These are phyloP conservation scores for Lycophotia porphyrea DNA, from an alignment of 2,888 invertebrate species.

Conservation along the genomic window DNA sequence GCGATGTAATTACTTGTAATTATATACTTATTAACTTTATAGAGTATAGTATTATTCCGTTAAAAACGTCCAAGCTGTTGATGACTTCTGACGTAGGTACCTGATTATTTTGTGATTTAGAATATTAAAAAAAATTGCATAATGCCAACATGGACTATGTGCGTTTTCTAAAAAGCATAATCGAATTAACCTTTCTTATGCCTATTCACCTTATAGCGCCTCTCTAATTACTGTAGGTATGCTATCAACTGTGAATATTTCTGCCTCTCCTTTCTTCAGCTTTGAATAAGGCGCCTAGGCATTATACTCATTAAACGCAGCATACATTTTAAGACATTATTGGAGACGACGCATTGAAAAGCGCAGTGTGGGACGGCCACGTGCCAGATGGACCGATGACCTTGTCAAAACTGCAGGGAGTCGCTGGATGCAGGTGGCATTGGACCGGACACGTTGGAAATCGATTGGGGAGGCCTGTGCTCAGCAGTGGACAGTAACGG, in stretches of 20 bases:
- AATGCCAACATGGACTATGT: background rate
- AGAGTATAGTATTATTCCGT: background rate
- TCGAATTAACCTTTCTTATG: background rate
- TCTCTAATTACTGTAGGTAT: background rate
- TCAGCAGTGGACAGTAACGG: no score
- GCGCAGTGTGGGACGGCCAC: no score
- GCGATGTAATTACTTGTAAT: slow-evolving; percentile 37
- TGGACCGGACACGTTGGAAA: no score
- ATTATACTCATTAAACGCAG: background rate
- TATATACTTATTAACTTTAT: slow-evolving; percentile 3
- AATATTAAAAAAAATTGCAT: background rate
- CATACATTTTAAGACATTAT: background rate
- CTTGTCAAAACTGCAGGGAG: no score
- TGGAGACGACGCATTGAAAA: no score
- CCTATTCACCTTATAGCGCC: background rate
- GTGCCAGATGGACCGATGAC: no score
- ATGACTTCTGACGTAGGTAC: slow-evolving; percentile 1
- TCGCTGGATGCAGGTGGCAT: no score
- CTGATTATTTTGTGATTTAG: background rate
- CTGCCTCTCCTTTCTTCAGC: background rate
- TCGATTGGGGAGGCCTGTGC: no score
- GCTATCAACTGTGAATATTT: background rate
- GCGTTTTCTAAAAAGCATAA: background rate
- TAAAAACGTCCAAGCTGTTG: background rate
- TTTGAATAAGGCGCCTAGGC: background rate